These are phyloP conservation scores for Napeogenes sylphis DNA, from an alignment of 2,888 invertebrate genomes.

Conservation along the genomic window DNA sequence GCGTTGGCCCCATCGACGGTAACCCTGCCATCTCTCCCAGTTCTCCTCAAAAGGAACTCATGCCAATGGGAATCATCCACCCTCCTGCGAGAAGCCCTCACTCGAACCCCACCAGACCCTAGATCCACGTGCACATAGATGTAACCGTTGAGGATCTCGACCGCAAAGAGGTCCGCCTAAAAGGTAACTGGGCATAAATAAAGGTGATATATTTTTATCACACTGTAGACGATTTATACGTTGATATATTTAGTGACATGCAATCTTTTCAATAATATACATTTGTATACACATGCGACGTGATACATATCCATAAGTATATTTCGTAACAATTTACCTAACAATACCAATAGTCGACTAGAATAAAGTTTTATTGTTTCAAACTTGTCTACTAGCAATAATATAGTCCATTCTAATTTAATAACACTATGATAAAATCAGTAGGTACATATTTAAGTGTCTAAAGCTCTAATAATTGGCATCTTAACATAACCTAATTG, in stretches of 20 bases:
- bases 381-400: no score
- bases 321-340: no score
- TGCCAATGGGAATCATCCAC: conserved; percentile 97
- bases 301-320: no score
- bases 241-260: not conserved
- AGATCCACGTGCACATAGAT: conserved; percentile 95
- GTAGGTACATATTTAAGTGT: no score
- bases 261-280: not conserved
- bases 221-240: no score
- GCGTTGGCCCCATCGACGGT: conserved; percentile 92
- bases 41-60: conserved; percentile 89
- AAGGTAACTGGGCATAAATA: conserved; percentile 30
- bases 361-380: no score
- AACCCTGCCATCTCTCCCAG: conserved; percentile 89
- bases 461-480: no score
- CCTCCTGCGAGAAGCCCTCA: conserved; percentile 87
- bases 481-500: no score
- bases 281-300: no score
- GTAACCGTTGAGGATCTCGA: conserved; percentile 95
- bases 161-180: conserved; percentile 93
- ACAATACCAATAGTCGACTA: no score
- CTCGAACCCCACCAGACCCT: conserved; percentile 92
- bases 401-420: no score
- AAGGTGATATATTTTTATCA: not conserved
- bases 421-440: no score